Conservation (phyloP, 1,140 invertebrate species). For the Palaemon carinicauda region DNA sequence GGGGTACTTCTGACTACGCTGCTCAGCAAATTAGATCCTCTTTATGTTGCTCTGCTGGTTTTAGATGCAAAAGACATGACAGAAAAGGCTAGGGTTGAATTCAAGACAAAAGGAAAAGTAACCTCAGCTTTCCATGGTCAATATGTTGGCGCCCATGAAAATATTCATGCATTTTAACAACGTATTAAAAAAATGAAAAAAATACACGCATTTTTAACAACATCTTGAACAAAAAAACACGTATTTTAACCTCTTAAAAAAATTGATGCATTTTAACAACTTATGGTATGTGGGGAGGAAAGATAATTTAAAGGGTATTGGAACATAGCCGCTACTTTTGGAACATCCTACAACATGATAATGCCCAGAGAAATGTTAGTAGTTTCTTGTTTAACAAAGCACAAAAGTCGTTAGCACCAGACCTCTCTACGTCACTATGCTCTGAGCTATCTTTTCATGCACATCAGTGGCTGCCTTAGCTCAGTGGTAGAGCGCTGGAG, state of each 20-base stretch:
- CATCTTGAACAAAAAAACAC: neutral
- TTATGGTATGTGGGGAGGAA: neutral
- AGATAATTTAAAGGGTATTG: neutral
- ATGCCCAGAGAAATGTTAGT: too few species aligned
- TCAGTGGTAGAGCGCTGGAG: too few species aligned
- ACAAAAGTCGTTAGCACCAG: too few species aligned
- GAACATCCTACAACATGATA: too few species aligned
- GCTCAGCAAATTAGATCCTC: slow-evolving; percentile 57
- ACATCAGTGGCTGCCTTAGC: too few species aligned
- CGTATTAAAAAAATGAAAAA: too few species aligned
- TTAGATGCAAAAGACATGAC: slow-evolving; percentile 62
- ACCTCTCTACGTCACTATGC: too few species aligned
- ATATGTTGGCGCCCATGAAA: slow-evolving; percentile 5
- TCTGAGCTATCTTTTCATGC: too few species aligned
- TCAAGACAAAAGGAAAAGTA: slow-evolving; percentile 61
- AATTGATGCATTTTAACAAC: neutral
- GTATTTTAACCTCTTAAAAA: too few species aligned
- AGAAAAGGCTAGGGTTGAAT: slow-evolving; percentile 61
- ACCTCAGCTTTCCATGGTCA: slow-evolving; percentile 63
- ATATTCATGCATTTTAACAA: neutral
- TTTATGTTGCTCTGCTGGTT: slow-evolving; percentile 61
- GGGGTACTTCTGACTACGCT: slow-evolving; percentile 62
- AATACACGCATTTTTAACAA: too few species aligned
- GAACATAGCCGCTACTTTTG: neutral
- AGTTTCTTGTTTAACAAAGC: too few species aligned